phyloP scores from a whole-genome alignment of 2,888 invertebrate species.

The Eurois occulta region DNA sequence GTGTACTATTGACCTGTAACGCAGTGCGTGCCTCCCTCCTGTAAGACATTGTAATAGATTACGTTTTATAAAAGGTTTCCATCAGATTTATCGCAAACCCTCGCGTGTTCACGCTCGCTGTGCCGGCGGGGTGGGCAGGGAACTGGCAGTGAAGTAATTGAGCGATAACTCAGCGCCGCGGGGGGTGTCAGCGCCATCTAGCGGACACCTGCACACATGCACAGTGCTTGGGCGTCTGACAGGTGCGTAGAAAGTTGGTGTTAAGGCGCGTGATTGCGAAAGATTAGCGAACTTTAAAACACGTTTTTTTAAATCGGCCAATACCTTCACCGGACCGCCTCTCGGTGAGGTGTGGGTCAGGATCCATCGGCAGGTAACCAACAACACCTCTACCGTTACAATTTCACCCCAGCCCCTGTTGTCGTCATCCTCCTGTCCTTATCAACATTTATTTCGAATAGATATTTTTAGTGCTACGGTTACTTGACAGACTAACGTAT shows the following conservation, averaged over 20 bases:
- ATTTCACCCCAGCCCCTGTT: neutral
- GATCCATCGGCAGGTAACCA: no score
- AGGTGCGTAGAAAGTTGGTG: neutral
- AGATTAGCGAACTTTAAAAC: neutral
- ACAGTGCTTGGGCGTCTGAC: neutral
- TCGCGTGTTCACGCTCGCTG: conserved; percentile 38
- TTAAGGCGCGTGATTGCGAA: no score
- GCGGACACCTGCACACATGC: conserved; percentile 10
- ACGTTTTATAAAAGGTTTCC: conserved; percentile 52
- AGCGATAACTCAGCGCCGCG: conserved; percentile 63
- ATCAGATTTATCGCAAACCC: conserved; percentile 55
- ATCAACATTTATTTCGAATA: neutral
- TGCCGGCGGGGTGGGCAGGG: conserved; percentile 17
- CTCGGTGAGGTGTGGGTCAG: no score
- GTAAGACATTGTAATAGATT: conserved; percentile 45
- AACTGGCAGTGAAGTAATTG: conserved; percentile 58
- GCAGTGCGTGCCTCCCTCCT: neutral
- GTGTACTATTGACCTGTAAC: no score
- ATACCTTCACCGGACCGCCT: neutral
- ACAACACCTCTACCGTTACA: neutral
- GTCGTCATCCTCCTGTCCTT: no score
- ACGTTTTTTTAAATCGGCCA: neutral
- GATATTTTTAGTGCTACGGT: neutral
- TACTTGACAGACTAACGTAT: neutral
- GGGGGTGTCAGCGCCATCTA: conserved; percentile 37